Evolutionary conservation across 2,888 invertebrate genomes (phyloP), one percentile per base, ranked within the genome.

Genomic region (Platycheirus rosarum): DNA sequence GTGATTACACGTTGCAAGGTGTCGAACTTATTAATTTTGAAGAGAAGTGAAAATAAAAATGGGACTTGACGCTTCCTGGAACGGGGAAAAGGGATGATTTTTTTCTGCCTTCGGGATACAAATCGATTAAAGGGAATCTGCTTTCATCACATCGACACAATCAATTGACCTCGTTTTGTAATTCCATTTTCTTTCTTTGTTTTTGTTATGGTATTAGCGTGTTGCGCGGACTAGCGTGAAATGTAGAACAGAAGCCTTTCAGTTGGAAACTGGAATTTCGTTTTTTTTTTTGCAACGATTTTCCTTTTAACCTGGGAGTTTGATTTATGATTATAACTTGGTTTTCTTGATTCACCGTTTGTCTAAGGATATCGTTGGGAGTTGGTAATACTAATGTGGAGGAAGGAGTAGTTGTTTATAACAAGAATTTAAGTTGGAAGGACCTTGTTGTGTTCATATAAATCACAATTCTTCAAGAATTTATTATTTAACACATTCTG

Each of bases 301-400:
- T 57, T 35, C 8, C 53, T 18, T 35, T 53, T 35, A 53, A 35
- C 35, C 11, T 23, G 13, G 26, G 57, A 40, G 11, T 57, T 57
- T 57, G 57, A 57, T 57, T 57, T 57, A 57, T 57, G 57, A 57
- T 57, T 57, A 55, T 37, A 37, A 37, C 55, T 55, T 55, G 3
- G 14, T 37, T 55, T 55, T 37, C 20, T 9, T 55, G 7, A 1
- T 23, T 8, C 8, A n/a, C 7, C 20, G 23, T 14, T 16, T 37
- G 6, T 53, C 13, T 57, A 57, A 57, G 23, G 13, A 40, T 23
- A 11, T 57, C 14, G 6, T 57, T 55, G 23, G 55, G 18, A 7
- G 9, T 5, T 26, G 8, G 14, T 29, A 23, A 26, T 26, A 48
- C 23, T 48, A 26, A 8, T 14, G 26, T 7, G 8, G 13, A 9